These are phyloP conservation scores for Jordanella pulchra DNA, from an alignment of 2,797 vertebrate genomes.

Conservation along the genomic window DNA sequence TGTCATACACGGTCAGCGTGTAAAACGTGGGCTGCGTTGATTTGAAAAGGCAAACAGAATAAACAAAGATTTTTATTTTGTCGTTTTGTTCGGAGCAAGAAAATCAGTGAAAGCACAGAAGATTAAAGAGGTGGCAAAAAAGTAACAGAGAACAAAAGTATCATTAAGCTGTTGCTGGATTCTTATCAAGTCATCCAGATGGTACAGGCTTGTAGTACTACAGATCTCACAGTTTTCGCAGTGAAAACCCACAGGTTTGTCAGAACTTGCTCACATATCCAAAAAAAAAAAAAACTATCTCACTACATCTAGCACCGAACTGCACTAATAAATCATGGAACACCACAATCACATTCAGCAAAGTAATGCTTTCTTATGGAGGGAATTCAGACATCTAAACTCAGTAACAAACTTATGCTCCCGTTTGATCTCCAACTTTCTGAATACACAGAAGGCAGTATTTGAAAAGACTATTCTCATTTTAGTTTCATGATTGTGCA, in stretches of 20 bases:
- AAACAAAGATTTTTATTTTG: conserved; percentile 26
- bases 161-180: conserved; percentile 11
- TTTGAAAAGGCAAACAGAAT: conserved; percentile 27
- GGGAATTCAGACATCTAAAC: conserved; percentile 5
- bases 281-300: not conserved
- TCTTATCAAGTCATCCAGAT: conserved; percentile 13
- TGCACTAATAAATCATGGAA: not conserved
- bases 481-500: conserved; percentile 1
- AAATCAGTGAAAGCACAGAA: conserved; percentile 17
- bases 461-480: conserved; percentile 5
- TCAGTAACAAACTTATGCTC: conserved; percentile 2
- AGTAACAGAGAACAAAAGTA: conserved; percentile 14
- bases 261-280: not conserved
- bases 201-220: not conserved
- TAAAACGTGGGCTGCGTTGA: conserved; percentile 21
- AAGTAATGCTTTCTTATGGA: conserved; percentile 4
- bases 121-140: conserved; percentile 30
- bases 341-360: conserved; percentile 1
- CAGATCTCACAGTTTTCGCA: not conserved
- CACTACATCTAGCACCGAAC: not conserved
- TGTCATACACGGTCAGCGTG: not conserved
- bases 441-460: not conserved
- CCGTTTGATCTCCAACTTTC: conserved; percentile 5
- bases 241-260: not conserved
- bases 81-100: conserved; percentile 6